phyloP scores from a whole-genome alignment of 2,888 invertebrate species.

The Odontomyia ornata region DNA sequence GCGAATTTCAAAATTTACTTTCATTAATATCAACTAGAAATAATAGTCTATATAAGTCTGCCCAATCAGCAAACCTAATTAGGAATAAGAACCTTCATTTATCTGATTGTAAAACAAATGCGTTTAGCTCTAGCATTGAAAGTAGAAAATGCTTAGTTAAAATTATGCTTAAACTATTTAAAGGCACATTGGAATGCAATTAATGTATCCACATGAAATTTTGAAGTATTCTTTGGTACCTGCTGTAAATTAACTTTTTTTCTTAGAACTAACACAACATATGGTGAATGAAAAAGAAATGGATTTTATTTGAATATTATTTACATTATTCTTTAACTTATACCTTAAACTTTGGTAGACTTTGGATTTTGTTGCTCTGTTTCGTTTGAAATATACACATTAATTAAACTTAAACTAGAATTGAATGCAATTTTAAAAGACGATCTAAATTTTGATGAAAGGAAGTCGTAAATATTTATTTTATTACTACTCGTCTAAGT shows the following conservation, averaged over 20 bases:
- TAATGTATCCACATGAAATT: background rate
- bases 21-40: too few species aligned
- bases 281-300: background rate
- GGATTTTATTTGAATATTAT: too few species aligned
- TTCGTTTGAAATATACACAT: conserved; percentile 3
- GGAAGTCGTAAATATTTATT: background rate
- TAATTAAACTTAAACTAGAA: background rate
- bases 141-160: too few species aligned
- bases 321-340: background rate
- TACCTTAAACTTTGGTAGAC: background rate
- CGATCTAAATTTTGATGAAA: too few species aligned
- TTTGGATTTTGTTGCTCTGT: conserved; percentile 44
- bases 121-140: too few species aligned
- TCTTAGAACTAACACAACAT: too few species aligned
- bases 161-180: background rate
- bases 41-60: too few species aligned
- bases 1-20: too few species aligned
- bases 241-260: background rate
- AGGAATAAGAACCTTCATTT: too few species aligned
- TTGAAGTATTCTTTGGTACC: background rate
- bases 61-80: too few species aligned
- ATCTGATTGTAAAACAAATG: too few species aligned
- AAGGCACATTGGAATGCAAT: conserved; percentile 34
- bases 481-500: background rate
- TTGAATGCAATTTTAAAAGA: conserved; percentile 26